Percentiles rank a stretch among this genome's conserved stretches.
phyloP scores from a whole-genome alignment of 2,888 invertebrate genomes.

The Himalopsyche tibetana region DNA sequence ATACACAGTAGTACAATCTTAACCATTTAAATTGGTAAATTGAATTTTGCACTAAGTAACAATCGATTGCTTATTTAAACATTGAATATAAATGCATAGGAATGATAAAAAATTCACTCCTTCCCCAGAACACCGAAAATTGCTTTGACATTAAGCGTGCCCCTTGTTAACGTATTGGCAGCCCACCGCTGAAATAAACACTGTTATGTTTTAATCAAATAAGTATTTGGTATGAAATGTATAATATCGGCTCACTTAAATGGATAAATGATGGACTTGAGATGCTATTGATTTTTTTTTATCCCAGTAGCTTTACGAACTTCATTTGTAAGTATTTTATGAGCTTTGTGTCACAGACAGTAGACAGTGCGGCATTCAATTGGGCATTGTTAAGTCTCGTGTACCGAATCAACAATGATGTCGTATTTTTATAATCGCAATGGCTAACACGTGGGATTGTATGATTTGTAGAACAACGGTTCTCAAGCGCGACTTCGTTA shows the following conservation, averaged over 20 bases:
- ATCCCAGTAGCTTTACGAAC: background rate
- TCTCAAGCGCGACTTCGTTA: background rate
- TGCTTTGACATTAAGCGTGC: too few species aligned
- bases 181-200: too few species aligned
- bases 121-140: too few species aligned
- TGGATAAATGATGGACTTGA: background rate
- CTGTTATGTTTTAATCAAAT: too few species aligned
- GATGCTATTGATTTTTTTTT: background rate
- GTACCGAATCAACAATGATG: conserved; percentile 50
- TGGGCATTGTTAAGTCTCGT: conserved; percentile 38
- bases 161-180: too few species aligned
- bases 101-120: too few species aligned
- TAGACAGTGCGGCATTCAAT: conserved; percentile 15
- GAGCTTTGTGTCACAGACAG: background rate
- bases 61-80: too few species aligned
- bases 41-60: too few species aligned
- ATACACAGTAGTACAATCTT: too few species aligned
- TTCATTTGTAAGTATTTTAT: conserved; percentile 14
- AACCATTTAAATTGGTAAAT: too few species aligned
- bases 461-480: background rate
- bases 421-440: conserved; percentile 47
- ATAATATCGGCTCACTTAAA: background rate
- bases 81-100: too few species aligned
- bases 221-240: too few species aligned
- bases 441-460: conserved; percentile 46